Conservation (phyloP, 2,797 vertebrate genomes). For the Sphenodon punctatus region DNA sequence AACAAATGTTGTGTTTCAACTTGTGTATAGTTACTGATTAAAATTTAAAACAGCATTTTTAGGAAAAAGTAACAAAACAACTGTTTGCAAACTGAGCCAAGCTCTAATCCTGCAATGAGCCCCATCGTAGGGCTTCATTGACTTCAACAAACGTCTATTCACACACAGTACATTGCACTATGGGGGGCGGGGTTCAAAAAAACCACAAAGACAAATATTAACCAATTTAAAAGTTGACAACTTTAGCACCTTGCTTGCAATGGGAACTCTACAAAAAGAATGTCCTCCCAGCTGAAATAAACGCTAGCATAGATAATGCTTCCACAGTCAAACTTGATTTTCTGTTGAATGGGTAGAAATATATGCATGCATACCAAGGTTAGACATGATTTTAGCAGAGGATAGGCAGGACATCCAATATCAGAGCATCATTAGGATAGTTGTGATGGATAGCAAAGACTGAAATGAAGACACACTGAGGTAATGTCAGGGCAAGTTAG, state of each 20-base stretch:
- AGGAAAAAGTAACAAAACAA: no score
- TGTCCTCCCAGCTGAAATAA: not conserved
- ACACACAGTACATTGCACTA: not conserved
- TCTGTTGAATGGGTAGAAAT: no score
- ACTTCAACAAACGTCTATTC: not conserved
- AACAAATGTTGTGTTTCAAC: accelerated
- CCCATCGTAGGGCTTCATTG: not conserved
- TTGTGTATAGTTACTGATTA: no score
- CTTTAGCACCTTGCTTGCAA: not conserved
- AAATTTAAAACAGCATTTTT: no score
- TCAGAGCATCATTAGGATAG: not conserved
- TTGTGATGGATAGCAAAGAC: not conserved
- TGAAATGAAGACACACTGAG: not conserved
- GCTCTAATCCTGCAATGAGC: not conserved
- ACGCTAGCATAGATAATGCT: not conserved
- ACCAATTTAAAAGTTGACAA: not conserved
- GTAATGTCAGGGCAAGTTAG: not conserved
- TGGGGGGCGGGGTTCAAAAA: no score
- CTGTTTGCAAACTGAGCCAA: no score
- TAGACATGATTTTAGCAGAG: not conserved
- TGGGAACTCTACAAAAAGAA: not conserved
- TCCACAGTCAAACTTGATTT: no score
- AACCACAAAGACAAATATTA: not conserved
- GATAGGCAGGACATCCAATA: not conserved
- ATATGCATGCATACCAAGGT: no score